Evolutionary conservation across 1,140 invertebrate genomes (phyloP).

Genomic region (Cotesia glomerata): DNA sequence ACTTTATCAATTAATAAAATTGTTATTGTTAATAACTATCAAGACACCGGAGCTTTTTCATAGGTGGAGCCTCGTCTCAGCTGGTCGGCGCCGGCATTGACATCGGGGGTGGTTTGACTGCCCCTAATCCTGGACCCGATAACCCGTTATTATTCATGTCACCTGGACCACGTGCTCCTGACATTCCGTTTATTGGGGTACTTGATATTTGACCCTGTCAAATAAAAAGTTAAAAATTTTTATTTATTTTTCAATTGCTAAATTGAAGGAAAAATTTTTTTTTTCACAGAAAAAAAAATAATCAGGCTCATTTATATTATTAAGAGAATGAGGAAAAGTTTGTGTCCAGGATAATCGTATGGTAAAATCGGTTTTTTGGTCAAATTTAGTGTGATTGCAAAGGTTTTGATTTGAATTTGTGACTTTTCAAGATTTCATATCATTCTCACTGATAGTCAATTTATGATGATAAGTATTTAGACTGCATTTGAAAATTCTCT

Average conservation of each 20-base stretch:
- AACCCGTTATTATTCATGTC: slow-evolving; percentile 63
- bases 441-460: no score
- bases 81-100: slow-evolving; percentile 61
- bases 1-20: neutral
- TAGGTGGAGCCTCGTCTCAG: slow-evolving; percentile 59
- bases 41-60: slow-evolving; percentile 61
- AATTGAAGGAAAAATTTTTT: no score
- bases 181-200: slow-evolving; percentile 56
- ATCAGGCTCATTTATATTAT: no score
- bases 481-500: no score
- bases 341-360: no score
- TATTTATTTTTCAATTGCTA: neutral
- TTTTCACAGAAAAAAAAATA: no score
- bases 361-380: no score
- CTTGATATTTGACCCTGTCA: slow-evolving; percentile 60
- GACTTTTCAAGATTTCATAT: no score
- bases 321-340: no score
- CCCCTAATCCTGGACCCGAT: slow-evolving; percentile 57
- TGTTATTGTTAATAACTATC: slow-evolving; percentile 52
- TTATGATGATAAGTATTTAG: no score
- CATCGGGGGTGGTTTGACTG: slow-evolving; percentile 59
- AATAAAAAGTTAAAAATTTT: slow-evolving; percentile 12
- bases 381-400: no score
- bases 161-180: slow-evolving; percentile 54
- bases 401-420: no score